Evolutionary conservation across 2,113 vertebrate species (phyloP), one percentile per base, ranked within the genome.

Genomic region (Zapus hudsonius): DNA sequence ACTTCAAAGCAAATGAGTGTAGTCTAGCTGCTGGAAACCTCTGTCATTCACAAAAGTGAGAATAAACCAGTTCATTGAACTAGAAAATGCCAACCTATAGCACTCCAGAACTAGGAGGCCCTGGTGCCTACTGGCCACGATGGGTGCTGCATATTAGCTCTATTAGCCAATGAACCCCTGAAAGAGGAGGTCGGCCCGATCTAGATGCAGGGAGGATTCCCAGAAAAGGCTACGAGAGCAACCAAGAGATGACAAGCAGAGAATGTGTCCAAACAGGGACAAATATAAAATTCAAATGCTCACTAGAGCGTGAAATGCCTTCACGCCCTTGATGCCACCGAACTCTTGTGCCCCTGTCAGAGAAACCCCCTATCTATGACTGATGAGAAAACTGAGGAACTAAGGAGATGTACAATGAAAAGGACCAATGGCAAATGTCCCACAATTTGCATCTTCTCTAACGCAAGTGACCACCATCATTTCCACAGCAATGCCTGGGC

Each of bases 101-200:
- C 17, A 47, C 12, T 9, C 13, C 6, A 29, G 78, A 38, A 4
- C 16, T 1, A 0, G 29, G 22, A 0, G 1, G 29, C 0, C 0
- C 40, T 1, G 3, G 19, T 27, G 4, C 66, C 44, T 69, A 2
- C 10, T 12, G 75, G 74, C 20, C 17, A 0, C 11, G 61, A 1
- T 0, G 5, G 12, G 64, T 36, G 11, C 38, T 22, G 4, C 23
- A 23, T 7, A 13, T 1, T 67, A 44, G 76, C 80, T 72, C 44
- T 3, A 29, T 1, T 0, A 4, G 40, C 1, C 80, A 19, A 0
- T 1, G 2, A 6, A 19, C 4, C 17, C 59, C 5, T 0, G 23
- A 20, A 33, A 3, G 0, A 36, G 31, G 52, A 52, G 33, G 11
- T 2, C 2, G 15, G 3, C 63, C 42, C 42, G 29, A 47, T 2